Percentiles rank a stretch among this genome's conserved stretches.
phyloP scores from a whole-genome alignment of 2,888 invertebrate genomes.

The Amblyjoppa proteus region DNA sequence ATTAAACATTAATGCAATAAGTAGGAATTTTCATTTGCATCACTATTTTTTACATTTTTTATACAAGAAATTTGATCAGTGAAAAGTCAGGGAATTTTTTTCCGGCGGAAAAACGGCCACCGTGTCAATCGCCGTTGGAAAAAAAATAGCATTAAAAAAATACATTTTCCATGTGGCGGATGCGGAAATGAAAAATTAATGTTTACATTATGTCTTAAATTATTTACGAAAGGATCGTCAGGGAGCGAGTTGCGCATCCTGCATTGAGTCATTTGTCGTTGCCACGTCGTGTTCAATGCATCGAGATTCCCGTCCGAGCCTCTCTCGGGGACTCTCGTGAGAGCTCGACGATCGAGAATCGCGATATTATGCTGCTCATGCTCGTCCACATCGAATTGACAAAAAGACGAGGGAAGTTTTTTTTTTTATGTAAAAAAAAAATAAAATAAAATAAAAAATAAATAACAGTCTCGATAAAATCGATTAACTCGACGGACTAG shows the following conservation, averaged over 20 bases:
- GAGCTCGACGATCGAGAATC: conserved; percentile 34
- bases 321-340: background rate
- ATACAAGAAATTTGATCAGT: no score
- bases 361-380: conserved; percentile 27
- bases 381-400: conserved; percentile 8
- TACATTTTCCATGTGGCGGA: background rate
- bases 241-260: background rate
- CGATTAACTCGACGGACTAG: conserved; percentile 31
- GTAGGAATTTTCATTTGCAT: no score
- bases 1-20: no score
- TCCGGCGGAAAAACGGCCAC: no score
- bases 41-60: no score
- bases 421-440: background rate
- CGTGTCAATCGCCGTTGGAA: no score
- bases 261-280: conserved; percentile 49
- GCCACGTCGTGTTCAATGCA: conserved; percentile 25
- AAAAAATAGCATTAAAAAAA: background rate
- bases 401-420: background rate
- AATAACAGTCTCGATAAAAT: conserved; percentile 18
- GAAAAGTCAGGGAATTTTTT: no score
- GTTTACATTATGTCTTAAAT: background rate
- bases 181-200: background rate
- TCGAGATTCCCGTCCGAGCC: conserved; percentile 20
- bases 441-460: conserved; percentile 11
- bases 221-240: conserved; percentile 8